Conservation (phyloP, 2,888 invertebrate genomes). For the Conchocele bisecta region DNA sequence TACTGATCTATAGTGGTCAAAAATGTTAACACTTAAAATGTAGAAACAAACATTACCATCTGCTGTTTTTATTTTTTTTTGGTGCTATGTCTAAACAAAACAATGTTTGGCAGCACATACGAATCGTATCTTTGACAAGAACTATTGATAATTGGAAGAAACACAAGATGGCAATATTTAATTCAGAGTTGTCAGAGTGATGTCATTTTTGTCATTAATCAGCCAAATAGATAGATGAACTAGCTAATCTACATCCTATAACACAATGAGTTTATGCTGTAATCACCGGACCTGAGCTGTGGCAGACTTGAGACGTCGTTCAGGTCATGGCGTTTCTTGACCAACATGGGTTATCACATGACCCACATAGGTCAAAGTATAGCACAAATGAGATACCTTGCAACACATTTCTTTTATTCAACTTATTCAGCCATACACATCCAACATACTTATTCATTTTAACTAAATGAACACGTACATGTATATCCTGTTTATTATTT, state of each 20-base stretch:
- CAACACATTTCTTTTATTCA: slow-evolving; percentile 15
- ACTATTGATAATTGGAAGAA: not conserved
- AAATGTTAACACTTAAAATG: no score
- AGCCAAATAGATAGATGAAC: no score
- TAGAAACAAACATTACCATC: no score
- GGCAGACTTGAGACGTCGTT: slow-evolving; percentile 8
- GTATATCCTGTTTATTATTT: no score
- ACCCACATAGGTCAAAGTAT: slow-evolving; percentile 35
- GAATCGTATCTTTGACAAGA: not conserved
- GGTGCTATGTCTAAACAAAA: no score
- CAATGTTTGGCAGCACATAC: not conserved
- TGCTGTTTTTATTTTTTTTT: no score
- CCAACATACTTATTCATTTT: slow-evolving; percentile 14
- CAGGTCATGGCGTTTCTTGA: no score
- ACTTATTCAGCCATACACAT: no score
- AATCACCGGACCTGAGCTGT: slow-evolving; percentile 39
- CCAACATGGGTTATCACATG: slow-evolving; percentile 27
- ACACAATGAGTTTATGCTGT: slow-evolving; percentile 6
- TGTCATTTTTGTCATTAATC: no score
- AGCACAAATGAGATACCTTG: slow-evolving; percentile 27
- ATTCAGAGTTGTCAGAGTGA: not conserved
- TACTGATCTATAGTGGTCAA: no score
- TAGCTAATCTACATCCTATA: slow-evolving; percentile 31
- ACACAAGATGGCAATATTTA: not conserved
- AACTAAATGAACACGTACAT: slow-evolving; percentile 35